Base-by-base conservation (phyloP, 2,797 vertebrate genomes). In the Hydrolagus colliei region DNA sequence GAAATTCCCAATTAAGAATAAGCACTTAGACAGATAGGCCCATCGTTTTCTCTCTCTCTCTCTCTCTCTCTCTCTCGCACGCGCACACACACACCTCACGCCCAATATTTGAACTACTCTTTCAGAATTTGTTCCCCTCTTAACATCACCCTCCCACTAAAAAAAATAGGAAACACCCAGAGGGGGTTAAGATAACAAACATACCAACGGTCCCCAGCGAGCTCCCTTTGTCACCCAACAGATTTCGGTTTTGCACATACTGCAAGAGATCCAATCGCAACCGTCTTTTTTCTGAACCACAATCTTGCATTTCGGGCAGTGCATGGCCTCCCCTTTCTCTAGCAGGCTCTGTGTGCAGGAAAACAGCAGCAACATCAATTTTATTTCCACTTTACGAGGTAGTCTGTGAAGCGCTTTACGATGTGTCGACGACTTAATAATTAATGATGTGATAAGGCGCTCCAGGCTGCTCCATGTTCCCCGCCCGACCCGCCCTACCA, bases 191-290 rank as follows among this genome's bases (percentile, higher is more conserved):
- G 79, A 82, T 18, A 20, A 0, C 91, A 93, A 20, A 0, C 91
- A 93, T 92, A 96, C 96, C 86, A 89, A 89, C 0, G 96, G 96
- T 0, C 97, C 97, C 97, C 97, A 98, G 90, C 97, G 95, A 0
- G 96, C 95, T 82, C 97, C 97, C 89, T 96, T 97, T 82, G 97
- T 98, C 87, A 97, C 97, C 97, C 97, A 98, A 90, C 97, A 98
- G 91, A 98, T 97, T 92, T 98, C 97, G 0, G 95, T 98, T 88
- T 93, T 96, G 88, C 97, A 98, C 92, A 98, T 95, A 0, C 96
- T 89, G 89, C 97, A 98, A 87, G 96, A 95, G 89, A 99, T 95
- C 97, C 97, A 99, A 86, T 98, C 97, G 0, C 97, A 98, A 62
- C 97, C 97, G 0, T 96, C 97, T 88, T 98, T 98, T 91, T 98